Percentiles rank a stretch among this genome's conserved stretches.
Conservation (phyloP, 2,888 invertebrate genomes). For the Drosophila flavopinicola region DNA sequence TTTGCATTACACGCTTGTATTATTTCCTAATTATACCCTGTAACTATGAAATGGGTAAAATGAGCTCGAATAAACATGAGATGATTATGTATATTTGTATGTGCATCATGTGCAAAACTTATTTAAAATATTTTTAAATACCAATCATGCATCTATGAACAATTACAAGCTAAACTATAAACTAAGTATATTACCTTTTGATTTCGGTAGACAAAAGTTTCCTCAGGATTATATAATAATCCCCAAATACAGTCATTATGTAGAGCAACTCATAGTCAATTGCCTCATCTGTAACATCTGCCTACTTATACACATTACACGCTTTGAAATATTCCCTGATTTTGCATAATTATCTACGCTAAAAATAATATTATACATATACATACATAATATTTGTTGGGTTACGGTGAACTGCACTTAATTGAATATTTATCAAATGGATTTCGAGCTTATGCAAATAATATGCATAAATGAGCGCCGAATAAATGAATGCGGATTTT, state of each 20-base stretch:
- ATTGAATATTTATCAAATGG: constrained; percentile 76
- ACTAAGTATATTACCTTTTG: too few relatives aligned
- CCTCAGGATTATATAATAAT: not conserved
- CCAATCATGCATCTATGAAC: too few relatives aligned
- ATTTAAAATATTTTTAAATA: too few relatives aligned
- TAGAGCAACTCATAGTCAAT: not conserved
- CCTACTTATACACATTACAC: constrained; percentile 5
- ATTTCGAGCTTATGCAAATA: constrained; percentile 69
- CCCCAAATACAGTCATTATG: not conserved
- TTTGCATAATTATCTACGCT: constrained; percentile 54
- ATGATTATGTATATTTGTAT: too few relatives aligned
- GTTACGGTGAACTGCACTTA: constrained; percentile 35
- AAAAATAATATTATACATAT: constrained; percentile 25
- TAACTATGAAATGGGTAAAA: constrained; percentile 5
- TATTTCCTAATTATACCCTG: constrained; percentile 21
- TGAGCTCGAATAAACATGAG: not conserved
- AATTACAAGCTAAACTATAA: not conserved
- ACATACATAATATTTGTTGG: constrained; percentile 8
- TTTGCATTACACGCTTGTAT: constrained; percentile 15
- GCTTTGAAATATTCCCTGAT: constrained; percentile 43
- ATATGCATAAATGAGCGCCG: constrained; percentile 48
- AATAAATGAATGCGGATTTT: constrained; percentile 45
- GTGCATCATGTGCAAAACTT: too few relatives aligned
- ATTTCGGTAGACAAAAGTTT: too few relatives aligned
- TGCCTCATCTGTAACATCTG: not conserved